Percentiles rank a stretch among this genome's conserved stretches.
Evolutionary conservation across 2,113 vertebrate genomes (phyloP).

Genomic region (Ibidorhyncha struthersii): DNA sequence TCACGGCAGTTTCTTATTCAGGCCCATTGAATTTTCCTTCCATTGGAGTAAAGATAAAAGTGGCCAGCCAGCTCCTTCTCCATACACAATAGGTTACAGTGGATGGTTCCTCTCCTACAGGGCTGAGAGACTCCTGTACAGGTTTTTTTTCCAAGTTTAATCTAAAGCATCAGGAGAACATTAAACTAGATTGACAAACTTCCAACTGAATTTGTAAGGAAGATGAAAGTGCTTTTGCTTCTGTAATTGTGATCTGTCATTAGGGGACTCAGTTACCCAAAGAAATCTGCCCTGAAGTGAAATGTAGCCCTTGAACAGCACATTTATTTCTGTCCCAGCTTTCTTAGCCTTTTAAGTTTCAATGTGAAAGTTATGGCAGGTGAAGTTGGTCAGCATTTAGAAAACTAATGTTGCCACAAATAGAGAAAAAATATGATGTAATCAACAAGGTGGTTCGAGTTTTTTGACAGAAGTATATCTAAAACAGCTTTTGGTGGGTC

Average conservation of each 20-base stretch:
- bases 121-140: background rate
- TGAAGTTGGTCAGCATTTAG: background rate
- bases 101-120: background rate
- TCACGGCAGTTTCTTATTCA: background rate
- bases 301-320: background rate
- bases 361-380: background rate
- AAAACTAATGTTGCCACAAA: background rate
- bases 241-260: background rate
- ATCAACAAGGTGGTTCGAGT: background rate
- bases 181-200: background rate
- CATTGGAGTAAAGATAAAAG: background rate
- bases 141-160: background rate
- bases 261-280: background rate
- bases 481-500: background rate
- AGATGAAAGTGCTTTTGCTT: background rate
- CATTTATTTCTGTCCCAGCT: background rate
- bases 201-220: background rate
- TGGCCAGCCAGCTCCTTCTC: background rate
- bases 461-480: background rate
- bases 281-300: background rate
- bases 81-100: background rate
- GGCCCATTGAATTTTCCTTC: background rate
- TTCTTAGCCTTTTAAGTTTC: background rate
- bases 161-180: background rate
- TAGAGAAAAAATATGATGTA: background rate